Percentiles rank a stretch among this genome's conserved stretches.
Conservation (phyloP, 2,888 invertebrate genomes). For the Dasysyrphus albostriatus region DNA sequence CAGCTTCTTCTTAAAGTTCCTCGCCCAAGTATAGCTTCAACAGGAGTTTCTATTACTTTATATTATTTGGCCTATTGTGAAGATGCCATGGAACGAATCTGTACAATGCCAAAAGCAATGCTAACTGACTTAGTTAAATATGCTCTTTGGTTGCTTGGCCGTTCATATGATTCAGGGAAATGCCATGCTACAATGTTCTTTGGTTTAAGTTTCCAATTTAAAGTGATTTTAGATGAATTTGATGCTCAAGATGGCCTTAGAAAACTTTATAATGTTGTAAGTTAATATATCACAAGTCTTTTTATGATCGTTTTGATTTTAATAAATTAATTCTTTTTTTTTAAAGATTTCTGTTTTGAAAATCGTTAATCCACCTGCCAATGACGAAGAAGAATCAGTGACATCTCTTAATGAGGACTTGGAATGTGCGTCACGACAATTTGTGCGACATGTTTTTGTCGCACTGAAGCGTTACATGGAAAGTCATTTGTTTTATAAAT, state of each 20-base stretch:
- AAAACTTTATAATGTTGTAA: slow-evolving; percentile 94
- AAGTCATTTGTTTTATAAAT: slow-evolving; percentile 92
- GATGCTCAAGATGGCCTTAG: slow-evolving; percentile 96
- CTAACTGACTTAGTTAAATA: slow-evolving; percentile 93
- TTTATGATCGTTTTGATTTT: neutral
- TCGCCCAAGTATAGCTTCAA: slow-evolving; percentile 96
- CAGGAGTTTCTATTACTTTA: slow-evolving; percentile 96
- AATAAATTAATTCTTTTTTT: slow-evolving; percentile 38
- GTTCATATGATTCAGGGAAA: slow-evolving; percentile 98
- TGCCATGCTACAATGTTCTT: slow-evolving; percentile 99
- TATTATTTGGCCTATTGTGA: slow-evolving; percentile 99
- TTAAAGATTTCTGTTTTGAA: slow-evolving; percentile 92
- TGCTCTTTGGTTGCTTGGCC: slow-evolving; percentile 97
- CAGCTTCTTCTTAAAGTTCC: slow-evolving; percentile 94
- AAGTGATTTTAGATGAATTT: slow-evolving; percentile 96
- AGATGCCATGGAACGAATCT: slow-evolving; percentile 98
- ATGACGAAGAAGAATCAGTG: slow-evolving; percentile 86
- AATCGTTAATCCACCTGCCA: slow-evolving; percentile 88
- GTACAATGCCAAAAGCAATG: slow-evolving; percentile 91
- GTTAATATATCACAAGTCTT: slow-evolving; percentile 54
- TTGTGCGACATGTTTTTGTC: slow-evolving; percentile 95
- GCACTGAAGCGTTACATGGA: slow-evolving; percentile 96
- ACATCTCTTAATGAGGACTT: slow-evolving; percentile 91
- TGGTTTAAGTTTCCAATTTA: slow-evolving; percentile 96
- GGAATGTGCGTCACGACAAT: slow-evolving; percentile 94